Evolutionary conservation across 92 coral and sea anemone species (phyloP).

Genomic region (Heteractis magnifica): DNA sequence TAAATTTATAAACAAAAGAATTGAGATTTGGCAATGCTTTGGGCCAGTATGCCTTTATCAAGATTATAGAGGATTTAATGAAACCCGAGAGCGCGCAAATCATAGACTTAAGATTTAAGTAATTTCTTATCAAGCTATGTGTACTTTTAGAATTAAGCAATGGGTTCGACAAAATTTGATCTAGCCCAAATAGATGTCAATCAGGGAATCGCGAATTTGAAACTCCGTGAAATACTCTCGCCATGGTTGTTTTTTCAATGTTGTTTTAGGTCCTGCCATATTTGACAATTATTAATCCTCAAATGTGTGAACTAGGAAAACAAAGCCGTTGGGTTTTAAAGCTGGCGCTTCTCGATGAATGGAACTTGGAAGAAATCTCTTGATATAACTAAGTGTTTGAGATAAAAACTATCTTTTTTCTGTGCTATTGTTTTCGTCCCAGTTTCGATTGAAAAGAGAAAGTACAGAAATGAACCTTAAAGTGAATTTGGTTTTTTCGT

Average conservation of each 20-base stretch:
- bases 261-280: not conserved
- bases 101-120: constrained; percentile 21
- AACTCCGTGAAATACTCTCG: not conserved
- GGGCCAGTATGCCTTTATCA: constrained; percentile 6
- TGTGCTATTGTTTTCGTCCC: not conserved
- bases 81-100: constrained; percentile 32
- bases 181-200: constrained; percentile 38
- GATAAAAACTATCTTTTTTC: constrained; percentile 4
- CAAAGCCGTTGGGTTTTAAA: not conserved
- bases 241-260: not conserved
- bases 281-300: not conserved
- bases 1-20: constrained; percentile 7
- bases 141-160: constrained; percentile 26
- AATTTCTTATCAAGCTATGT: constrained; percentile 28
- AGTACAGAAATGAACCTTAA: not conserved
- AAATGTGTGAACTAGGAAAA: constrained; percentile 3
- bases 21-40: constrained; percentile 7
- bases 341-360: not conserved
- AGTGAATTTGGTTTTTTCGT: not conserved
- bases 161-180: constrained; percentile 25
- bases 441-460: not conserved
- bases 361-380: constrained; percentile 1
- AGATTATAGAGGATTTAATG: constrained; percentile 27
- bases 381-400: not conserved
- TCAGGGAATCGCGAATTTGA: not conserved